Conservation (phyloP, 2,113 vertebrate genomes). For the Penelope pileata region DNA sequence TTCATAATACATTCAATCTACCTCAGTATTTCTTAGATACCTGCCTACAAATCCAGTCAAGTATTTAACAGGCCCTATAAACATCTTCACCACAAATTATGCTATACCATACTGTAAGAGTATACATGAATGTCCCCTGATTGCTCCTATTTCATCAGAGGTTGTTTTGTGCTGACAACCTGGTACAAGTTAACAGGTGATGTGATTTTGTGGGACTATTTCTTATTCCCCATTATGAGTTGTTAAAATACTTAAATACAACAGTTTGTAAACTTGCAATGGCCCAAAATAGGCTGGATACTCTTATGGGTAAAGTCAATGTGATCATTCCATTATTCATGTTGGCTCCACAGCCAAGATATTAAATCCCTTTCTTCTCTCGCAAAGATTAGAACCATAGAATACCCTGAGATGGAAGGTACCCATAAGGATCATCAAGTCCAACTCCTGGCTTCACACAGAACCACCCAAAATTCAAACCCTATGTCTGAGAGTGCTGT, state of each 20-base stretch:
- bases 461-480: too few relatives aligned
- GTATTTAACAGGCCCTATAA: not conserved
- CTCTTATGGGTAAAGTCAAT: not conserved
- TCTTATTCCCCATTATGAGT: not conserved
- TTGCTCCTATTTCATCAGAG: not conserved
- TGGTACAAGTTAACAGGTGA: not conserved
- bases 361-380: not conserved
- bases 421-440: too few relatives aligned
- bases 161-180: not conserved
- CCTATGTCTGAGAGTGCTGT: too few relatives aligned
- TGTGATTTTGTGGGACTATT: not conserved
- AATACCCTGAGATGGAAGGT: too few relatives aligned
- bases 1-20: not conserved
- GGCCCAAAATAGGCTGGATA: not conserved
- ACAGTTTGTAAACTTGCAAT: rapidly evolving
- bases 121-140: not conserved
- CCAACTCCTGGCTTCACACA: too few relatives aligned
- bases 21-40: not conserved
- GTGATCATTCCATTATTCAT: not conserved
- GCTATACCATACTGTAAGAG: not conserved
- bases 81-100: not conserved
- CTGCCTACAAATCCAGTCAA: not conserved
- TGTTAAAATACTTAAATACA: not conserved
- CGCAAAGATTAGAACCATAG: too few relatives aligned
- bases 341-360: not conserved